Conservation (phyloP, 2,888 invertebrate species). For the Trissolcus brochymenae region DNA sequence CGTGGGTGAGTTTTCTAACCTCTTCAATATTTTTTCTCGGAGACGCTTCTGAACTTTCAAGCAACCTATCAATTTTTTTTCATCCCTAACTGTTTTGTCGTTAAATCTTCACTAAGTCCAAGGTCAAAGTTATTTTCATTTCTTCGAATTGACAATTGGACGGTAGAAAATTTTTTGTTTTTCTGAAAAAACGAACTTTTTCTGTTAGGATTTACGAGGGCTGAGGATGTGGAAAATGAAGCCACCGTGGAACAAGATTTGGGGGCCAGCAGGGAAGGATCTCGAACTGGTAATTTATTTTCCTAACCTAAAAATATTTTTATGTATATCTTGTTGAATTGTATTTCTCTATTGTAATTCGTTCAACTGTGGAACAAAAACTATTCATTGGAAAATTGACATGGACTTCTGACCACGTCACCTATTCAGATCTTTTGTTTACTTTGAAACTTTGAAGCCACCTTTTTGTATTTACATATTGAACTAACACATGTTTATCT, state of each 20-base stretch:
- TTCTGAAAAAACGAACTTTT: not conserved
- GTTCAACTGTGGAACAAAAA: too few relatives aligned
- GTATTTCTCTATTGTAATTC: not conserved
- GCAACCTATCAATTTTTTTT: not conserved
- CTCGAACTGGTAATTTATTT: conserved; percentile 85
- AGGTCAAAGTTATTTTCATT: not conserved
- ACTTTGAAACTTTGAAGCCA: too few relatives aligned
- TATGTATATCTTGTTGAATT: not conserved
- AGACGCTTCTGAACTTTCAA: too few relatives aligned
- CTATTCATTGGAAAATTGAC: too few relatives aligned
- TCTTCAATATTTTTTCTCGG: not conserved
- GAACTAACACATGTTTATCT: too few relatives aligned
- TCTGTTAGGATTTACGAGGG: conserved; percentile 70
- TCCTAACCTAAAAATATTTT: conserved; percentile 11
- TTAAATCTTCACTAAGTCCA: not conserved
- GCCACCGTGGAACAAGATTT: conserved; percentile 81
- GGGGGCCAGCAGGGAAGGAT: conserved; percentile 91
- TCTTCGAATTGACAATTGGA: not conserved
- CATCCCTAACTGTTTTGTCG: not conserved
- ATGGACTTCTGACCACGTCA: too few relatives aligned
- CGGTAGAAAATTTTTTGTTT: not conserved
- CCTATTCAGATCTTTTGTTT: too few relatives aligned
- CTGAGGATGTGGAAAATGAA: conserved; percentile 71
- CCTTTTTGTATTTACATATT: too few relatives aligned
- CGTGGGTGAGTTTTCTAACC: conserved; percentile 64